Evolutionary conservation across 2,797 vertebrate genomes (phyloP), one percentile per base, ranked within the genome.

Genomic region (Tamandua tetradactyla): DNA sequence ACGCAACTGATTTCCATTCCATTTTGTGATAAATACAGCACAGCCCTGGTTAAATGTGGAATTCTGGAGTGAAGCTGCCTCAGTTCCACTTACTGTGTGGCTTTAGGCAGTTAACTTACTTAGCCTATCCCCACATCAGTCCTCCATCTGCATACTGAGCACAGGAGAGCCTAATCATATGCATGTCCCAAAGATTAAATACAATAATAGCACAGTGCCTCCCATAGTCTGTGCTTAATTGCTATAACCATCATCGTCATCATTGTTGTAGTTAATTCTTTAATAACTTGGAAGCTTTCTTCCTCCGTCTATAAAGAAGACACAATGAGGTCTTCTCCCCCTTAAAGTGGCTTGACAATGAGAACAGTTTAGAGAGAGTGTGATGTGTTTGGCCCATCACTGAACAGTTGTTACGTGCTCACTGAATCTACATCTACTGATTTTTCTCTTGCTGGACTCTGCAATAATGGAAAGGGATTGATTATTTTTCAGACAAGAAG

Each of bases 381-480:
- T 5, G 25, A 49, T 8, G 4, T 40, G 22, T 35, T 76, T 72
- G n/a, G 57, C 49, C 49, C 18, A n/a, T n/a, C n/a, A n/a, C n/a
- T n/a, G n/a, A n/a, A 49, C 59, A 42, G 40, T 78, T 87, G 55
- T 37, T 47, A 42, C 32, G 27, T 86, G 44, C 37, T 25, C 64
- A n/a, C 15, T 62, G 52, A 79, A 83, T 81, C 20, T 32, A 49
- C 14, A 87, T 44, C 40, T 18, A 0, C 0, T 44, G 32, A 57
- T 44, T 93, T 87, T 40, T 90, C 32, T 37, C 32, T 88, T 95
- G 82, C 83, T 90, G 1, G 64, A 66, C 57, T 3, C 37, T 94
- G 80, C 66, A 78, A 75, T 94, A 95, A 47, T 55, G n/a, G 49
- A 87, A 95, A 81, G 35, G 17, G 40, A 57, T 74, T 93, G 20